A percentile compares a stretch with the other conserved stretches of the same genome.
These are phyloP conservation scores for Leuciscus waleckii DNA, from an alignment of 2,797 vertebrate species.

Conservation along the genomic window DNA sequence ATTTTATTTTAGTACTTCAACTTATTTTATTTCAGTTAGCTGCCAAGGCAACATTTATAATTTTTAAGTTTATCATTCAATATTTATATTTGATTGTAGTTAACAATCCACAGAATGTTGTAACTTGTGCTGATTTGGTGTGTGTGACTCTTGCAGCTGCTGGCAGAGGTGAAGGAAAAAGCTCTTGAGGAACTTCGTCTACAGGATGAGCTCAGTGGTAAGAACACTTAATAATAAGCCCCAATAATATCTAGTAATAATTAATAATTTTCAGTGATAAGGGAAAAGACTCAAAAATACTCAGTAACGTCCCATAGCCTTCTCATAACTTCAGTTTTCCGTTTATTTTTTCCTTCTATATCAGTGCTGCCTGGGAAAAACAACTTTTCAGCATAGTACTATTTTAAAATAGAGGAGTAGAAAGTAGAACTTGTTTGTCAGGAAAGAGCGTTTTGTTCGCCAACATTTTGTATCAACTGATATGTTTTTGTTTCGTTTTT, in stretches of 20 bases:
- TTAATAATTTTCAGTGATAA: neutral
- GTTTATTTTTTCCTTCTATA: neutral
- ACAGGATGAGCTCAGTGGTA: constrained; percentile 65
- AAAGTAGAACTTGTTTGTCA: neutral
- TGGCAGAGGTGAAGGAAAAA: constrained; percentile 88
- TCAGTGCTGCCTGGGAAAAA: neutral
- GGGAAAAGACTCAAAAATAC: neutral
- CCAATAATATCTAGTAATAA: neutral
- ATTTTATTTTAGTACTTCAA: neutral
- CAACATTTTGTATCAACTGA: neutral
- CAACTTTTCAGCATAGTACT: neutral
- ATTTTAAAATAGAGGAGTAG: neutral
- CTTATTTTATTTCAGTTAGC: neutral
- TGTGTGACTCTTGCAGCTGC: constrained; percentile 74
- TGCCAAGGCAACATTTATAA: neutral
- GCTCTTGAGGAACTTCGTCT: constrained; percentile 85
- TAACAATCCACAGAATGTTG: neutral
- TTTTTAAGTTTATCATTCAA: neutral
- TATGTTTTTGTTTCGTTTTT: too few species aligned
- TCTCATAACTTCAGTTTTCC: neutral
- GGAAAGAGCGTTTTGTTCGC: neutral
- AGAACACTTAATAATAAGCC: neutral
- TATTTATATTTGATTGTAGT: neutral
- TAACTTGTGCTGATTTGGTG: neutral
- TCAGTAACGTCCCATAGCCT: neutral